These are phyloP conservation scores for Sarcophaga variegata DNA, from an alignment of 2,888 invertebrate species.

Conservation along the genomic window DNA sequence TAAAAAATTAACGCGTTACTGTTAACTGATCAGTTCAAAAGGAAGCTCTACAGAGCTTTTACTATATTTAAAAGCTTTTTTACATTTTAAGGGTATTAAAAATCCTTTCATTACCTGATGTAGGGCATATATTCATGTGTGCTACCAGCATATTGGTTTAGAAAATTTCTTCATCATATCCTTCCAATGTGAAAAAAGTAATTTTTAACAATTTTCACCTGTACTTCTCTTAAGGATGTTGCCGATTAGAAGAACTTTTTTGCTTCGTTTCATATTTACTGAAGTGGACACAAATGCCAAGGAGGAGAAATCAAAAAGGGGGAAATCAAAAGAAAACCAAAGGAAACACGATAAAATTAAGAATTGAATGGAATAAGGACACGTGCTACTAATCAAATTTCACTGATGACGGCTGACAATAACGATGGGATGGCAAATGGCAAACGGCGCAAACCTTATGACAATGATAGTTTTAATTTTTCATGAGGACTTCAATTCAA, in stretches of 20 bases:
- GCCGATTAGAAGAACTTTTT: not conserved
- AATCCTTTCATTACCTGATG: no score
- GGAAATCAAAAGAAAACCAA: not conserved
- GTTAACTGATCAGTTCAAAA: no score
- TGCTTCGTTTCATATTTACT: not conserved
- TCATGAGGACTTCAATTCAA: slow-evolving; percentile 43
- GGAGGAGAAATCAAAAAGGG: not conserved
- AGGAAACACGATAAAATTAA: not conserved
- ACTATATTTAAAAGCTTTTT: no score
- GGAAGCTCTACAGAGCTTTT: no score
- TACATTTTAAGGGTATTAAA: no score
- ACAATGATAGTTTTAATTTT: slow-evolving; percentile 59
- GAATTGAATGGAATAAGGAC: slow-evolving; percentile 31
- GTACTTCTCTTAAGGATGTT: not conserved
- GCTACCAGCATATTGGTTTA: no score
- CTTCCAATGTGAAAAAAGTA: no score
- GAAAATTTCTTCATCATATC: no score
- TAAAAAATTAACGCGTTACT: no score
- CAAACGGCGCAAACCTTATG: slow-evolving; percentile 21
- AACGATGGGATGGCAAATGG: slow-evolving; percentile 6
- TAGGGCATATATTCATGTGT: no score
- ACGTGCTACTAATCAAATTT: slow-evolving; percentile 66
- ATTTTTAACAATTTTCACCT: not conserved
- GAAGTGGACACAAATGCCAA: not conserved
- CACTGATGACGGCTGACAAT: slow-evolving; percentile 38